Evolutionary conservation across 2,797 vertebrate genomes (phyloP).

Genomic region (Sebastes reedi): DNA sequence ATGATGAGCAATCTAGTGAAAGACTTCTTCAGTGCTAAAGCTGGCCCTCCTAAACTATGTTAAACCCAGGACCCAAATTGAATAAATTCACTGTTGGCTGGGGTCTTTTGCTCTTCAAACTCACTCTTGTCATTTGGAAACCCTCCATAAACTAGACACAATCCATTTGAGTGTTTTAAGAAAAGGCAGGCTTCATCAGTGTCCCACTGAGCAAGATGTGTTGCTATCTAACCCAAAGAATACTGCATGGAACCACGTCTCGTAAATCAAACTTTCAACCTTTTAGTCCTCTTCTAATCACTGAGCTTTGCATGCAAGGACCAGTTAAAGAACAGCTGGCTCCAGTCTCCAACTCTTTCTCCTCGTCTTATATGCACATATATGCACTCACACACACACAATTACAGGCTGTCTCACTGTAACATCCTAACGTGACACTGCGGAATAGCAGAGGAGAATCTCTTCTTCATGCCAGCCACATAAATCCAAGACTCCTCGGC

Average conservation of each 20-base stretch:
- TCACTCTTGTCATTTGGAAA: conserved; percentile 41
- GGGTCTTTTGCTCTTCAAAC: conserved; percentile 9
- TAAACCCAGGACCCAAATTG: conserved; percentile 19
- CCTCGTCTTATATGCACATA: conserved; percentile 17
- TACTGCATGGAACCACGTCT: conserved; percentile 25
- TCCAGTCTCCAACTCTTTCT: conserved; percentile 31
- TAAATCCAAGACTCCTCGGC: conserved; percentile 42
- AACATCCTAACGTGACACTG: conserved; percentile 55
- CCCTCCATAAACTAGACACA: conserved; percentile 45
- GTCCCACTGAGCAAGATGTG: conserved; percentile 34
- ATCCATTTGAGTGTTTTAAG: conserved; percentile 40
- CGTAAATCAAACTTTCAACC: conserved; percentile 57
- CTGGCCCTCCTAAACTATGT: conserved; percentile 6
- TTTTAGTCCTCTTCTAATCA: conserved; percentile 43
- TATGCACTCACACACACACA: background rate
- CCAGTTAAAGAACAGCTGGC: conserved; percentile 59
- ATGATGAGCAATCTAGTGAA: conserved; percentile 17
- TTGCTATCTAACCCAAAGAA: conserved; percentile 37
- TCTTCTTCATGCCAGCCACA: conserved; percentile 52
- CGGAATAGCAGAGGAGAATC: conserved; percentile 46
- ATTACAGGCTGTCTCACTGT: conserved; percentile 32
- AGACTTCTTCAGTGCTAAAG: background rate
- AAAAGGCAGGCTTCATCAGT: conserved; percentile 22
- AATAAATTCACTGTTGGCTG: conserved; percentile 35
- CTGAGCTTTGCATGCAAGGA: conserved; percentile 55